These are phyloP conservation scores for Glareola pratincola DNA, from an alignment of 2,113 vertebrate genomes.

Conservation along the genomic window DNA sequence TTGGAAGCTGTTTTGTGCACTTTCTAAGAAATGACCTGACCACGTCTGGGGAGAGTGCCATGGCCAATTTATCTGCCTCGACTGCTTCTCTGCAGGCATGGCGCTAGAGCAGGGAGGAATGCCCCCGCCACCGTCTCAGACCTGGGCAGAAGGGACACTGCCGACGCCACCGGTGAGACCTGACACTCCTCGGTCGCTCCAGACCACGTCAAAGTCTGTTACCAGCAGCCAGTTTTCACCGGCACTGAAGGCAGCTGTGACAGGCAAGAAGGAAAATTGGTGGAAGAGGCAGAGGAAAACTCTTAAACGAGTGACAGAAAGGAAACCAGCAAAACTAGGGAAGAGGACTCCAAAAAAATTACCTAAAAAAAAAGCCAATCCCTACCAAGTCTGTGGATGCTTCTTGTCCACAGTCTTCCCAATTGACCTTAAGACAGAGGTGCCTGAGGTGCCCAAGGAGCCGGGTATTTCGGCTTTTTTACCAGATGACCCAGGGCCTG, in stretches of 20 bases:
- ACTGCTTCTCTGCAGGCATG: neutral
- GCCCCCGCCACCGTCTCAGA: neutral
- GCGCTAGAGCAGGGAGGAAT: neutral
- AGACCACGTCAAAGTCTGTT: fast-evolving
- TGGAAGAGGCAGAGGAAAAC: neutral
- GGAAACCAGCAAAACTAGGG: neutral
- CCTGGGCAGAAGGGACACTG: neutral
- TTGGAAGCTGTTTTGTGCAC: neutral
- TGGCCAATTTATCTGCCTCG: neutral
- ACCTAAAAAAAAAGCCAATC: neutral
- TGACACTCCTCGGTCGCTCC: neutral
- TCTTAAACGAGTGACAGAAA: neutral
- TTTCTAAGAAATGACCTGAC: neutral
- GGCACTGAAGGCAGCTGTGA: neutral
- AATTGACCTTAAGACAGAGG: neutral
- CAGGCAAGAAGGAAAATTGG: fast-evolving
- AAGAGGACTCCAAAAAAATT: neutral
- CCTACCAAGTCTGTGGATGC: neutral
- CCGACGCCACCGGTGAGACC: neutral
- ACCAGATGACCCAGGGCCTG: neutral
- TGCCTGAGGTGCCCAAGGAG: neutral
- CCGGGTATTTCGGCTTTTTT: neutral
- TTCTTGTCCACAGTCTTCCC: neutral
- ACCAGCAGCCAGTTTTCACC: neutral
- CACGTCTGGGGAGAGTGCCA: neutral